These are phyloP conservation scores for Echinometra lucunter DNA, from an alignment of 53 echinoderm and acorn worm species.

Conservation along the genomic window DNA sequence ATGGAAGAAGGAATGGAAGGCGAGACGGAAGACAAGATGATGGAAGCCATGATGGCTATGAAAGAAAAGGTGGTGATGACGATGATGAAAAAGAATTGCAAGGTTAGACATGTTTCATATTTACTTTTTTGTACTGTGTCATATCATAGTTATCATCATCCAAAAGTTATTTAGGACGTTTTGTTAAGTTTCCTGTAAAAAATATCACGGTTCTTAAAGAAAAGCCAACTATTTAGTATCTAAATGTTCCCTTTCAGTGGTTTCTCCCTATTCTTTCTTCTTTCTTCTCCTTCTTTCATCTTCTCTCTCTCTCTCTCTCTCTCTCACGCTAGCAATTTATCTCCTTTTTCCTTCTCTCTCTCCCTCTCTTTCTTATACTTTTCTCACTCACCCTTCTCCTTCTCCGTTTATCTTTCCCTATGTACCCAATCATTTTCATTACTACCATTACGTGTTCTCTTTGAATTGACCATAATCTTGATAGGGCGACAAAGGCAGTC, in stretches of 20 bases:
- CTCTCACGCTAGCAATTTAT: not conserved
- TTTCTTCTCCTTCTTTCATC: no score
- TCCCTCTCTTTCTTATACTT: not conserved
- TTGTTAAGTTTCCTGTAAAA: no score
- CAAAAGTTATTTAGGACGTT: no score
- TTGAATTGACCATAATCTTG: not conserved
- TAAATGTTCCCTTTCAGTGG: no score
- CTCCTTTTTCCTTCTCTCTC: not conserved
- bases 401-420: no score
- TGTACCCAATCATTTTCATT: no score
- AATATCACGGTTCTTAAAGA: no score
- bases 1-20: constrained; percentile 1
- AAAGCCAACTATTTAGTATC: no score
- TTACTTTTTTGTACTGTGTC: no score
- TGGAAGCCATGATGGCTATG: not conserved
- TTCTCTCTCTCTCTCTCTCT: no score
- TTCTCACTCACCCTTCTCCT: not conserved
- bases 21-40: constrained; percentile 12
- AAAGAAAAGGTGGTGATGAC: constrained; percentile 15
- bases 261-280: not conserved
- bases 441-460: not conserved
- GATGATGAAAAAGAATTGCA: constrained; percentile 45
- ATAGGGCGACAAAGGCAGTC: constrained; percentile 49
- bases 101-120: not conserved
- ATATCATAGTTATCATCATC: not conserved